phyloP scores from a whole-genome alignment of 2,888 invertebrate species.

The Ceramica pisi region DNA sequence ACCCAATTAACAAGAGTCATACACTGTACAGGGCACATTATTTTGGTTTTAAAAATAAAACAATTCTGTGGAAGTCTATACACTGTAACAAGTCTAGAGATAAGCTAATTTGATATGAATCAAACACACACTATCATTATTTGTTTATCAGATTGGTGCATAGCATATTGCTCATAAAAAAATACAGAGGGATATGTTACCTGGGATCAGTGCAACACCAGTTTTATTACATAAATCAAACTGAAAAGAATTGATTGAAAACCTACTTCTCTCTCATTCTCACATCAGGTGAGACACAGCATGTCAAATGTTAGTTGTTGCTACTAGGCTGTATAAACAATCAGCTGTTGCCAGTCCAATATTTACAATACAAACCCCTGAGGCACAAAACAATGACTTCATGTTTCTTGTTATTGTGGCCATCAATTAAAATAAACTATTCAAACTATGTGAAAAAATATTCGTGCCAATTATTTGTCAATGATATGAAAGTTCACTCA shows the following conservation, averaged over 20 bases:
- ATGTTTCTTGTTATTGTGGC: conserved; percentile 46
- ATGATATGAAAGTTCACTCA: conserved; percentile 77
- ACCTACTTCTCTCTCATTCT: conserved; percentile 22
- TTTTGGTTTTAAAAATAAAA: neutral
- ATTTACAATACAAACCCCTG: conserved; percentile 60
- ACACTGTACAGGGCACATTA: neutral
- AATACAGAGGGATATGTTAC: conserved; percentile 7
- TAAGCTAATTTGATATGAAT: neutral
- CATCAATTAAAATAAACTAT: conserved; percentile 62
- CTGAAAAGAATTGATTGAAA: neutral
- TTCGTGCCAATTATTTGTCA: conserved; percentile 69
- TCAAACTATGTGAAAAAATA: conserved; percentile 63
- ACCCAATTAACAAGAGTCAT: conserved; percentile 1
- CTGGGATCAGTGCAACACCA: neutral
- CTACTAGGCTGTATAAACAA: conserved; percentile 56
- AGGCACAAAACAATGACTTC: conserved; percentile 60
- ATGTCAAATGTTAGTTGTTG: conserved; percentile 42
- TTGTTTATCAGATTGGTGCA: conserved; percentile 5
- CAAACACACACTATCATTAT: neutral
- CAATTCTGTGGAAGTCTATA: neutral
- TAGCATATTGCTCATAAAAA: conserved; percentile 1
- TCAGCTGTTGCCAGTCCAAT: conserved; percentile 65
- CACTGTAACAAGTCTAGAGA: neutral
- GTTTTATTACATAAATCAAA: neutral
- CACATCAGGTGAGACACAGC: conserved; percentile 14